Conservation (phyloP, 2,888 invertebrate genomes). For the Torymus aiolomorphi region DNA sequence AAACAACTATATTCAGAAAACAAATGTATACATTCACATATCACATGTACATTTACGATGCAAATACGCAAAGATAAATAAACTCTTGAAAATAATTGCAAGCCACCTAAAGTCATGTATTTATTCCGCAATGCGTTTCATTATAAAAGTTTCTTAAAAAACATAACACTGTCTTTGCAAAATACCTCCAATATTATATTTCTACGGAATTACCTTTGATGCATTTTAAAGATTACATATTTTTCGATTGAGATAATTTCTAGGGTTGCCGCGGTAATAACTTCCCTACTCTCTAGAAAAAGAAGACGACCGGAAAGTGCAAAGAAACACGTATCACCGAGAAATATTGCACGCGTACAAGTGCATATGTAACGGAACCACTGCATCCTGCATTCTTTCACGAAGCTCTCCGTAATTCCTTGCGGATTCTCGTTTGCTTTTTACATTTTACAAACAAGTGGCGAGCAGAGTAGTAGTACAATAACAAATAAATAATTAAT, state of each 20-base stretch:
- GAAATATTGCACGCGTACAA: background rate
- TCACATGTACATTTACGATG: background rate
- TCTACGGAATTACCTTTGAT: too few relatives aligned
- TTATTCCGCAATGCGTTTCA: background rate
- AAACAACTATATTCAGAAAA: slow-evolving; percentile 15
- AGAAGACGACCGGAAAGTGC: slow-evolving; percentile 21
- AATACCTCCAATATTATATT: too few relatives aligned
- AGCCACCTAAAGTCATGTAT: background rate
- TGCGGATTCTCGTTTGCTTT: too few relatives aligned
- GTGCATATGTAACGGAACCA: too few relatives aligned
- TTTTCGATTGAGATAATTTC: slow-evolving; percentile 35
- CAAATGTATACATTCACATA: background rate
- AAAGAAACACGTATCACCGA: slow-evolving; percentile 6
- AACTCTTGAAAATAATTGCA: background rate
- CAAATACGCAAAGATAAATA: background rate
- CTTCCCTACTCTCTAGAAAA: background rate
- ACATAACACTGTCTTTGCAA: background rate
- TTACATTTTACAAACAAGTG: too few relatives aligned
- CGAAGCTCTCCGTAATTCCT: too few relatives aligned
- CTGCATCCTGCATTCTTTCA: too few relatives aligned
- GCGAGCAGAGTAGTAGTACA: too few relatives aligned
- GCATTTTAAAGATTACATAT: background rate
- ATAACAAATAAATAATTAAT: too few relatives aligned
- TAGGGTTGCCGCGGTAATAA: slow-evolving; percentile 10
- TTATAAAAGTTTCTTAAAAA: background rate